phyloP scores from a whole-genome alignment of 2,797 vertebrate genomes.

The Oryzias dopingdopingensis region DNA sequence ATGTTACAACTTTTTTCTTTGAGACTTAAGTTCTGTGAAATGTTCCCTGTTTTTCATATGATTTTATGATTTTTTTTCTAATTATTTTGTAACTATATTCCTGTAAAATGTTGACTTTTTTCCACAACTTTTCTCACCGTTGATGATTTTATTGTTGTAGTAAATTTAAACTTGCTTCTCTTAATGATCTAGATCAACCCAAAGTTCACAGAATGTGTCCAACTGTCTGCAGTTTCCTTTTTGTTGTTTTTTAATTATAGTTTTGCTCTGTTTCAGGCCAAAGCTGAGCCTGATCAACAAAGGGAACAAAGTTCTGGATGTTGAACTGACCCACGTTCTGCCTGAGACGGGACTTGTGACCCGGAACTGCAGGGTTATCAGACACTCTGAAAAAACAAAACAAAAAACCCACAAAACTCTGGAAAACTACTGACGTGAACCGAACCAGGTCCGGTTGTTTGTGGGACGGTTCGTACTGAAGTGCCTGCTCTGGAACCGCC shows the following conservation, averaged over 20 bases:
- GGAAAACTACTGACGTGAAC: constrained; percentile 36
- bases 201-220: too few relatives aligned
- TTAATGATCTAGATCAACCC: too few relatives aligned
- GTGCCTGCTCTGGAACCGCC: constrained; percentile 69
- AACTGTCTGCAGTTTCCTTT: too few relatives aligned
- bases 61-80: too few relatives aligned
- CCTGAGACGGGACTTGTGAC: background rate
- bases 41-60: too few relatives aligned
- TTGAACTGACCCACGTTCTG: constrained; percentile 2
- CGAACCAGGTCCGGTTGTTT: constrained; percentile 26
- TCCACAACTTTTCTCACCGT: too few relatives aligned
- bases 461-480: constrained; percentile 59
- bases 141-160: too few relatives aligned
- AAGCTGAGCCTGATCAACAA: constrained; percentile 19
- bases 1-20: too few relatives aligned
- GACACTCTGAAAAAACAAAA: constrained; percentile 13
- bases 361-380: background rate
- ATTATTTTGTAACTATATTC: too few relatives aligned
- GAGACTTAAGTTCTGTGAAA: too few relatives aligned
- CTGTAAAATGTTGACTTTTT: too few relatives aligned
- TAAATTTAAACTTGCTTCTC: too few relatives aligned
- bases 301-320: constrained; percentile 8
- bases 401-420: background rate
- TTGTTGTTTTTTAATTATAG: background rate
- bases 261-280: constrained; percentile 40